These are phyloP conservation scores for Dicentrarchus labrax DNA, from an alignment of 2,113 vertebrate species.

Conservation along the genomic window DNA sequence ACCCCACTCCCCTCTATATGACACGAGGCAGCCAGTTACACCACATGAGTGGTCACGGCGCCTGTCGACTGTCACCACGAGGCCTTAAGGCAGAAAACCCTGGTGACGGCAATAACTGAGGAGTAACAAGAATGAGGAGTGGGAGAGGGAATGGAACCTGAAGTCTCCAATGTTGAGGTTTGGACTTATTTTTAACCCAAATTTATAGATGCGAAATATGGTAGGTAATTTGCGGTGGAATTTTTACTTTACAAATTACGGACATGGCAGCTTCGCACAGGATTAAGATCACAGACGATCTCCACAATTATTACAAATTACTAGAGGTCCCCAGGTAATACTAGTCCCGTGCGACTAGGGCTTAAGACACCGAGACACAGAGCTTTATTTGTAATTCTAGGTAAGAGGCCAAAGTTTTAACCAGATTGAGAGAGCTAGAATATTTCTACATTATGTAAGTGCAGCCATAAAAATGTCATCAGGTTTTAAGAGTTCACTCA, in stretches of 20 bases:
- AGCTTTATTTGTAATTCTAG: not conserved
- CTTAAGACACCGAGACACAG: not conserved
- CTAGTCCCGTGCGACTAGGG: too few relatives aligned
- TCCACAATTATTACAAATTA: too few relatives aligned
- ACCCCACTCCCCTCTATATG: slow-evolving; percentile 6
- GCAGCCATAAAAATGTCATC: not conserved
- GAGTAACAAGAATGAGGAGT: slow-evolving; percentile 11
- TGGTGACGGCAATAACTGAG: not conserved
- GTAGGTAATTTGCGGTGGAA: too few relatives aligned
- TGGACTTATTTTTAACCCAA: slow-evolving; percentile 34
- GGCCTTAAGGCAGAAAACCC: slow-evolving; percentile 19
- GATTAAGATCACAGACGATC: too few relatives aligned
- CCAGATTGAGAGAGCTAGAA: not conserved
- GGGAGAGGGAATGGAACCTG: not conserved
- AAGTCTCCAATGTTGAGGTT: not conserved
- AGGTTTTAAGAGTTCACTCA: too few relatives aligned
- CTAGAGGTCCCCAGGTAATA: too few relatives aligned
- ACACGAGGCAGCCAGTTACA: not conserved
- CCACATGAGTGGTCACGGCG: slow-evolving; percentile 18
- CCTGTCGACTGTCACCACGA: slow-evolving; percentile 25
- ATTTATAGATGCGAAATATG: slow-evolving; percentile 36
- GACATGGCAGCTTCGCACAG: too few relatives aligned
- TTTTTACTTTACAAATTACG: too few relatives aligned
- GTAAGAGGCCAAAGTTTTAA: not conserved
- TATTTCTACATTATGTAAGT: not conserved